Conservation (phyloP, 2,113 vertebrate genomes). For the Paramormyrops kingsleyae region DNA sequence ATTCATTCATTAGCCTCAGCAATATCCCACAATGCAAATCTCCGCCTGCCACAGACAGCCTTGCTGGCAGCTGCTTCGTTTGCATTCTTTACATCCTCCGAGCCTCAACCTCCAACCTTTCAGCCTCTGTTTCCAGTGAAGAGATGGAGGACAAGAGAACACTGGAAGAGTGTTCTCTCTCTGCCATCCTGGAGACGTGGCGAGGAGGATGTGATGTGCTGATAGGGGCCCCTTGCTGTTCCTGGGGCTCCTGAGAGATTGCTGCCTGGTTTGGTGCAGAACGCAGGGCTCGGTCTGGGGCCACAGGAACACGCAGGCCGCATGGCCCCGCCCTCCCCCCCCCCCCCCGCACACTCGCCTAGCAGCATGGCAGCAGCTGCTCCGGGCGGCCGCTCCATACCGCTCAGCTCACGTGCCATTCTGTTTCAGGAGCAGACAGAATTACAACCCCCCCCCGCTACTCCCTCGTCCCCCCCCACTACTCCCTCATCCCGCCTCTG, state of each 20-base stretch:
- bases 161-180: neutral
- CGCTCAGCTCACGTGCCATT: slow-evolving; percentile 59
- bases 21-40: neutral
- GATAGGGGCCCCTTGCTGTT: neutral
- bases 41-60: neutral
- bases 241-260: neutral
- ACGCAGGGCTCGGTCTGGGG: neutral
- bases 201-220: neutral
- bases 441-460: slow-evolving; percentile 49
- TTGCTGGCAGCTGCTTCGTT: neutral
- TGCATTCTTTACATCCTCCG: neutral
- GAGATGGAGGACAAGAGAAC: neutral
- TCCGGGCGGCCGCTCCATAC: neutral
- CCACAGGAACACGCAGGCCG: no score
- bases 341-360: slow-evolving; percentile 24
- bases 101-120: neutral
- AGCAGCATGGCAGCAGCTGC: no score
- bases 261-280: neutral
- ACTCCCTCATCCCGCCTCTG: slow-evolving; percentile 29
- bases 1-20: neutral
- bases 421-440: slow-evolving; percentile 57
- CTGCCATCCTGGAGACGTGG: neutral
- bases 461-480: slow-evolving; percentile 12
- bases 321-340: slow-evolving; percentile 53
- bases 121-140: neutral